These are phyloP conservation scores for Myxocyprinus asiaticus DNA, from an alignment of 2,113 vertebrate genomes.

Conservation along the genomic window DNA sequence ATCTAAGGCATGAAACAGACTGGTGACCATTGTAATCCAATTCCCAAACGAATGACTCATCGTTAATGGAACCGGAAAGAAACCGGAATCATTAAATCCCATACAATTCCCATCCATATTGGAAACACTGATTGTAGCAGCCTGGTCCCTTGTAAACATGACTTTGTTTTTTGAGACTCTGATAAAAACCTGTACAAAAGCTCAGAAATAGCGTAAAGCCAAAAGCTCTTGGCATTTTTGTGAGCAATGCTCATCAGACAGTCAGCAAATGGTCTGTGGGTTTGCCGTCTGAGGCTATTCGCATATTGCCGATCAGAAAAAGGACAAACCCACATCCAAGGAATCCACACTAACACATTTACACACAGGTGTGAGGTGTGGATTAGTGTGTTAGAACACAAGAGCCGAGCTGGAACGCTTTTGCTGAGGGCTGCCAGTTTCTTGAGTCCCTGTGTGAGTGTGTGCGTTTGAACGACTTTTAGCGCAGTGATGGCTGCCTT, in stretches of 20 bases:
- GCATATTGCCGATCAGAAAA: constrained; percentile 4
- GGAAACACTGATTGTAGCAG: too few species aligned
- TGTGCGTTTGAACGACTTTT: constrained; percentile 37
- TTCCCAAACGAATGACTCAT: too few species aligned
- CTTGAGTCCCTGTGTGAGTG: constrained; percentile 16
- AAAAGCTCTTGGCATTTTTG: background rate
- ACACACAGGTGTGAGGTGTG: constrained; percentile 6
- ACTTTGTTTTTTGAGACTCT: too few species aligned
- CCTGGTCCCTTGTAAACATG: too few species aligned
- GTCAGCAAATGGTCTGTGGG: background rate
- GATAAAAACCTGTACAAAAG: too few species aligned
- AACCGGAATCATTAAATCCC: too few species aligned
- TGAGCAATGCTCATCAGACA: constrained; percentile 24
- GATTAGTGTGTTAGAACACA: constrained; percentile 11
- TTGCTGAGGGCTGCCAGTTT: constrained; percentile 20
- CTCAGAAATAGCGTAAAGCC: too few species aligned
- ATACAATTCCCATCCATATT: too few species aligned
- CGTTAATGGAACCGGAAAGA: too few species aligned
- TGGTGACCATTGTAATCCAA: too few species aligned
- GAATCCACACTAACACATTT: constrained; percentile 4
- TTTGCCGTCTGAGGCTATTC: constrained; percentile 17
- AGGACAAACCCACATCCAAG: background rate
- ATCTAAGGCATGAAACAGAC: too few species aligned
- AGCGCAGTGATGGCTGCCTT: constrained; percentile 35
- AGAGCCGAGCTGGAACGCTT: constrained; percentile 12